phyloP scores from a whole-genome alignment of 2,797 vertebrate genomes.

The Amazona finschi region DNA sequence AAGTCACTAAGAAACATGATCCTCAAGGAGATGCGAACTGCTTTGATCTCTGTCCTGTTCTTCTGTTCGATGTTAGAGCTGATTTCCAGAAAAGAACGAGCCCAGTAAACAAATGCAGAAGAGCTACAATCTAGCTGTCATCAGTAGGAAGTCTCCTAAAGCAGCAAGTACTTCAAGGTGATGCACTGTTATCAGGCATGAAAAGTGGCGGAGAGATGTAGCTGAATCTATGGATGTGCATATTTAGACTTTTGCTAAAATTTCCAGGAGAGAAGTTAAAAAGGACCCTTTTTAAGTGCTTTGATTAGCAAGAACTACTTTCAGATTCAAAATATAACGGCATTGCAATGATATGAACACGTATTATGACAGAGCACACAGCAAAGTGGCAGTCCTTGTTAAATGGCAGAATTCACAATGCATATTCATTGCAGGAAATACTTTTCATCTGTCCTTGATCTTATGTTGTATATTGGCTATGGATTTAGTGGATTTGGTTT shows the following conservation, averaged over 20 bases:
- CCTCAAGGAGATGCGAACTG: background rate
- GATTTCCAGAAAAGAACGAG: background rate
- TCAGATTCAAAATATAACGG: background rate
- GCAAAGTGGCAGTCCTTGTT: background rate
- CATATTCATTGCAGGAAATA: conserved; percentile 41
- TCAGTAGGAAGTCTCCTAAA: background rate
- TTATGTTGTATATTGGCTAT: conserved; percentile 4
- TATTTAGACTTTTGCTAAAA: background rate
- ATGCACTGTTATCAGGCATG: background rate
- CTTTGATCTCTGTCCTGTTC: conserved; percentile 31
- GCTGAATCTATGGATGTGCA: background rate
- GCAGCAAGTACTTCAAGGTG: background rate
- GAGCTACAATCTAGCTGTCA: background rate
- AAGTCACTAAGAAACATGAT: conserved; percentile 3
- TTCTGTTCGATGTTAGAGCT: background rate
- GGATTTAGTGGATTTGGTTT: conserved; percentile 28
- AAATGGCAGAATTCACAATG: background rate
- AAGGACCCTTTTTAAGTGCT: background rate
- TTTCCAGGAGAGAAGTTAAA: background rate
- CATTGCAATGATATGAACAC: background rate
- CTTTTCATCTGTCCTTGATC: conserved; percentile 34
- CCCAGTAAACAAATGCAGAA: background rate
- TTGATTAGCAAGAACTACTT: background rate
- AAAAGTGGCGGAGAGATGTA: background rate
- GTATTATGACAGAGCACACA: background rate